Evolutionary conservation across 2,113 vertebrate genomes (phyloP).

Genomic region (Phrynocephalus versicolor): DNA sequence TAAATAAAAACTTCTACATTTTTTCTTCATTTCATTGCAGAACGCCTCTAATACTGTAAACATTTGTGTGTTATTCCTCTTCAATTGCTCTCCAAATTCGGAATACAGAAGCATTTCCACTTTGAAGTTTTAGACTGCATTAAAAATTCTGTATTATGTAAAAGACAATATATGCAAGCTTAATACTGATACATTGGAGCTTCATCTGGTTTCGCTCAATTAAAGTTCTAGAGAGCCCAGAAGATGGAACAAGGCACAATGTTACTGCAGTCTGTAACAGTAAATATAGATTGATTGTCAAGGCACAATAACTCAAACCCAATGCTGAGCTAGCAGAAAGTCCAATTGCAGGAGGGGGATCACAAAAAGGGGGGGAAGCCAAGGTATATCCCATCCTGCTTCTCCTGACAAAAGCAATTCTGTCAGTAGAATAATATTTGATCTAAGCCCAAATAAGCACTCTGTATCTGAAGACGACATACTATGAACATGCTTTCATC

Average conservation of each 20-base stretch:
- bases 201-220: too few relatives aligned
- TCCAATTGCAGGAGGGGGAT: too few relatives aligned
- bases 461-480: slow-evolving; percentile 17
- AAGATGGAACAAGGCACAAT: not conserved
- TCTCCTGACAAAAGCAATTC: not conserved
- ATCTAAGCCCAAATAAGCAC: slow-evolving; percentile 1
- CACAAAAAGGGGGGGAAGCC: too few relatives aligned
- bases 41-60: not conserved
- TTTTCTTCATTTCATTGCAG: not conserved
- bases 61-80: not conserved
- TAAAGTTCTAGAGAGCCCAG: too few relatives aligned
- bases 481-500: not conserved
- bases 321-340: too few relatives aligned
- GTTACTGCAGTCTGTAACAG: too few relatives aligned
- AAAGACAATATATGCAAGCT: not conserved
- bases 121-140: not conserved
- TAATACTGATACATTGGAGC: not conserved
- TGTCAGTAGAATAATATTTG: not conserved
- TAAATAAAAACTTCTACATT: not conserved
- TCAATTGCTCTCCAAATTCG: not conserved
- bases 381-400: too few relatives aligned
- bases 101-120: not conserved
- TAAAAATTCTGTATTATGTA: not conserved
- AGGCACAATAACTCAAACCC: too few relatives aligned
- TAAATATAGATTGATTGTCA: too few relatives aligned